Evolutionary conservation across 2,797 vertebrate genomes (phyloP), one percentile per base, ranked within the genome.

Genomic region (Meda fulgida): DNA sequence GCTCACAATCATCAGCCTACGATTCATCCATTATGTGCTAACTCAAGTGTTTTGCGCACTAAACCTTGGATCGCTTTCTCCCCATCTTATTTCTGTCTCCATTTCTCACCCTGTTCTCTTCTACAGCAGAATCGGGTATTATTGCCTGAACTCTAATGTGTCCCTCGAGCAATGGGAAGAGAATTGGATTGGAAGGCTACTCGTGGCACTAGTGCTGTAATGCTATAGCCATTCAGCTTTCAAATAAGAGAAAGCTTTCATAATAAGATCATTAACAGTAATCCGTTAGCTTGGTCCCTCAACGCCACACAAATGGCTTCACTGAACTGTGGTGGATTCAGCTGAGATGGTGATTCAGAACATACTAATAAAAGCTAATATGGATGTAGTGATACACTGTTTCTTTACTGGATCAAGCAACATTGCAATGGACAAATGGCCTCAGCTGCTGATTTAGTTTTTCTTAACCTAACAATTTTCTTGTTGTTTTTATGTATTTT

Each of bases 11-110:
- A 85, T 81, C 69, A 77, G 78, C 76, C 84, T 65, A 53, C 89
- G 83, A 86, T 88, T 86, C 84, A 84, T 89, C 84, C 82, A 89
- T 89, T 89, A 88, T 87, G 84, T 88, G 87, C 87, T 87, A 87
- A 85, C 88, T 89, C 55, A 75, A 89, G 87, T 88, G 86, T 76
- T 86, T 80, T 85, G 43, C 70, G 60, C 76, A 84, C 84, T 84
- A 88, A 84, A 84, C 85, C 71, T 72, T 38, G 43, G 36, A 65
- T 69, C 66, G 51, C 18, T 36, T 36, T 23, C 71, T 78, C 48
- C 43, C 14, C 38, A 16, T 70, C 58, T 53, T 43, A 70, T 69
- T 66, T 76, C 16, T 60, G 40, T 55, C 7, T 58, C 23, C 9
- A 23, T 78, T 53, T 84, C 65, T 78, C 67, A 58, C 73, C 48